Conservation (phyloP, 2,888 invertebrate species). For the Drosophila mulleri region DNA sequence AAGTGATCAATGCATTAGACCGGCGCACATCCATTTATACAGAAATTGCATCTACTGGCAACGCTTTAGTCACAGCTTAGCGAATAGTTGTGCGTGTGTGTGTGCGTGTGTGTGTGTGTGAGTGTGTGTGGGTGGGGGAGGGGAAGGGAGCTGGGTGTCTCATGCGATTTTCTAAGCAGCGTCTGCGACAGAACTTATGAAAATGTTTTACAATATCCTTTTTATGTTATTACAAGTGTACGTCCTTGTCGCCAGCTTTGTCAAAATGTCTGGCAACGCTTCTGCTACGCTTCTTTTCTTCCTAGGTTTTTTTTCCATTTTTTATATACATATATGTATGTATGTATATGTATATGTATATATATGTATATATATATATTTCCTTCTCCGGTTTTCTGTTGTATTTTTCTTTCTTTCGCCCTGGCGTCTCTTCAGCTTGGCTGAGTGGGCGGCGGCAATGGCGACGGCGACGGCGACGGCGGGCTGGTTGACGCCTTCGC, state of each 20-base stretch:
- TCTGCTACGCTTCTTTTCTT: conserved; percentile 33
- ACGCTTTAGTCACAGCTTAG: conserved; percentile 33
- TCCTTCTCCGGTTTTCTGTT: conserved; percentile 2
- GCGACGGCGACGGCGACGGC: not conserved
- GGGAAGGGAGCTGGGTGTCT: not conserved
- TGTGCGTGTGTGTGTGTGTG: not conserved
- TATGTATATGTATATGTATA: too few species aligned
- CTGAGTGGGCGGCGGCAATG: conserved; percentile 9
- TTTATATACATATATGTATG: not conserved
- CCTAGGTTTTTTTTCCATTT: not conserved
- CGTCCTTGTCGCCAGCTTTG: conserved; percentile 83
- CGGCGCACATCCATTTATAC: conserved; percentile 19
- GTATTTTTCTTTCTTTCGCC: conserved; percentile 12
- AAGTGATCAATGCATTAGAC: conserved; percentile 39
- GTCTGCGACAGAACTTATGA: conserved; percentile 77
- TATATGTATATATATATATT: not conserved
- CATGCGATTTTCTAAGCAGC: conserved; percentile 31
- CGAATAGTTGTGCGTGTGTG: conserved; percentile 11
- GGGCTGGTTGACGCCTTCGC: conserved; percentile 57
- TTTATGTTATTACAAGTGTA: conserved; percentile 83
- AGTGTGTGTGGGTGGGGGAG: too few species aligned
- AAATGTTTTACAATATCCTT: conserved; percentile 84
- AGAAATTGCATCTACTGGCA: conserved; percentile 24
- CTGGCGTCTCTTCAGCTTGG: conserved; percentile 22
- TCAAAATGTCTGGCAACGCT: conserved; percentile 81